Evolutionary conservation across 2,113 vertebrate genomes (phyloP).

Genomic region (Castor canadensis): DNA sequence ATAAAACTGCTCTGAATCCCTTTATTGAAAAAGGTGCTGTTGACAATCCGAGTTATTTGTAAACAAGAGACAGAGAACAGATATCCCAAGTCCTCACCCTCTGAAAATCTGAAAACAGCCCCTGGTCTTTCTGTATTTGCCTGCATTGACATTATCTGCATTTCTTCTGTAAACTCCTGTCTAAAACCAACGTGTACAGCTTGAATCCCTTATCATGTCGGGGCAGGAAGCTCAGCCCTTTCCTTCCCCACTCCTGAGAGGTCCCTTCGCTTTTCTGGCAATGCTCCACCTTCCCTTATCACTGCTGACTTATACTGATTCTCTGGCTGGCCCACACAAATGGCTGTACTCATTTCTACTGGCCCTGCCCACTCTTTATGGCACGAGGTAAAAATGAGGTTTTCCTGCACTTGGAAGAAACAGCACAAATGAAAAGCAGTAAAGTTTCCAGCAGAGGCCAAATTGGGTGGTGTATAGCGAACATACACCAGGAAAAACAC

Average conservation of each 20-base stretch:
- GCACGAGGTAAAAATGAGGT: slow-evolving; percentile 49
- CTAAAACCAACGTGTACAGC: background rate
- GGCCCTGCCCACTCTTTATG: background rate
- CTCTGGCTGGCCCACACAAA: slow-evolving; percentile 29
- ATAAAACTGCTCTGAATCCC: background rate
- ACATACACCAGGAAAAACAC: background rate
- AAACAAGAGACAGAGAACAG: background rate
- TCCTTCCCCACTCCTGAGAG: slow-evolving; percentile 54
- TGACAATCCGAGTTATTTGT: background rate
- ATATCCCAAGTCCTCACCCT: background rate
- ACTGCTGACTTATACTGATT: slow-evolving; percentile 41
- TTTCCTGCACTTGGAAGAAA: slow-evolving; percentile 68
- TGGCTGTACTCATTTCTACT: slow-evolving; percentile 9
- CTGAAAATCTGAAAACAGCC: background rate
- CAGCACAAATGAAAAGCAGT: slow-evolving; percentile 41
- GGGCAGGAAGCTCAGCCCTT: slow-evolving; percentile 71
- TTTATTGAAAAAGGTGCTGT: background rate
- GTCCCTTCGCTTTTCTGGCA: background rate
- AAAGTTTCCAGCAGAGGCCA: background rate
- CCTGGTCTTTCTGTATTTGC: background rate
- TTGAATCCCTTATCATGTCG: background rate
- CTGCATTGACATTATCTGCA: background rate
- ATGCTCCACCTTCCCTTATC: slow-evolving; percentile 68
- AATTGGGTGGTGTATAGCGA: background rate
- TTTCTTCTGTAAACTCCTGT: background rate